These are phyloP conservation scores for Neuroscelio doddi DNA, from an alignment of 2,888 invertebrate genomes.

Conservation along the genomic window DNA sequence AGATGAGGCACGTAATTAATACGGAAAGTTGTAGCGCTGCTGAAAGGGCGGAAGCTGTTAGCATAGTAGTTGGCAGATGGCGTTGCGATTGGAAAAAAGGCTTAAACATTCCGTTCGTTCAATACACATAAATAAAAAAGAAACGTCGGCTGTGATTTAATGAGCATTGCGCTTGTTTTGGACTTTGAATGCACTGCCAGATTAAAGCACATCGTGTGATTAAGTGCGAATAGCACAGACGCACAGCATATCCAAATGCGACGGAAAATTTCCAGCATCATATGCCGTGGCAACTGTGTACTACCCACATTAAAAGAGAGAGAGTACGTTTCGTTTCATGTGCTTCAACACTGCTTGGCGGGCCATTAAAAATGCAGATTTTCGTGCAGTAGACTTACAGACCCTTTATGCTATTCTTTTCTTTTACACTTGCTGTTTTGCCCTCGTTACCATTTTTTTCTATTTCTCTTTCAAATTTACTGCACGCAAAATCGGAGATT, in stretches of 20 bases:
- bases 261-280: conserved; percentile 17
- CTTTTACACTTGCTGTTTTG: neutral
- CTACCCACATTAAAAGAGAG: conserved; percentile 19
- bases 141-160: conserved; percentile 13
- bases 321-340: conserved; percentile 27
- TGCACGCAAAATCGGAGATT: too few species aligned
- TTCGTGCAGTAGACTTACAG: conserved; percentile 8
- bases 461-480: neutral
- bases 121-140: conserved; percentile 11
- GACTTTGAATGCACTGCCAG: conserved; percentile 4
- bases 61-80: too few species aligned
- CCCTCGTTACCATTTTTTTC: neutral
- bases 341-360: conserved; percentile 21
- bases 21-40: neutral
- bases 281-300: conserved; percentile 11
- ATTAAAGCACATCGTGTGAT: conserved; percentile 15
- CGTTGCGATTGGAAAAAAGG: neutral
- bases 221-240: conserved; percentile 10
- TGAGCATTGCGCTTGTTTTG: conserved; percentile 9
- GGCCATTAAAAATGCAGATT: conserved; percentile 31
- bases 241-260: conserved; percentile 21
- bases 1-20: neutral
- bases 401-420: neutral
- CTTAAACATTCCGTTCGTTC: neutral
- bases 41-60: conserved; percentile 1